These are phyloP conservation scores for Sciaenops ocellatus DNA, from an alignment of 2,797 vertebrate genomes.

Conservation along the genomic window DNA sequence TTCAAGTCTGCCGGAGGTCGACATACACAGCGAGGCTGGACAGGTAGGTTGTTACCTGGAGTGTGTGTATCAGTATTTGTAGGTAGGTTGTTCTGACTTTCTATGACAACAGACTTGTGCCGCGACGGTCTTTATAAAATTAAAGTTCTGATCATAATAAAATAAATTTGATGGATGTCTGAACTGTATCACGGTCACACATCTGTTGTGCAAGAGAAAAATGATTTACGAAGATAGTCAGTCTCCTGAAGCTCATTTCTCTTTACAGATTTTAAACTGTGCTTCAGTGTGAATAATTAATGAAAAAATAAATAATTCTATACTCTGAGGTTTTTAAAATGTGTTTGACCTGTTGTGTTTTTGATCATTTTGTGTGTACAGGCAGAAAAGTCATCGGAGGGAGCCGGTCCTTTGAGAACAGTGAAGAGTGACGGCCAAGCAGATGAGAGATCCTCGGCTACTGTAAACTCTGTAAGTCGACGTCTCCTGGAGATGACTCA, in stretches of 20 bases:
- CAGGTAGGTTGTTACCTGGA: constrained; percentile 81
- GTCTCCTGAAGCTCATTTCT: too few species aligned
- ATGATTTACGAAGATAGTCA: not conserved
- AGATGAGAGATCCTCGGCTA: constrained; percentile 90
- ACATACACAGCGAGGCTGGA: constrained; percentile 89
- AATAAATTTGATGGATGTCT: too few species aligned
- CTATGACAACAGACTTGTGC: too few species aligned
- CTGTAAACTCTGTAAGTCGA: constrained; percentile 90
- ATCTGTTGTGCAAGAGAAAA: not conserved
- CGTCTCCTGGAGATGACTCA: too few species aligned
- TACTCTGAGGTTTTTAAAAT: not conserved
- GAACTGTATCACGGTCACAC: too few species aligned
- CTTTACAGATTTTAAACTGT: not conserved
- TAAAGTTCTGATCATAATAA: too few species aligned
- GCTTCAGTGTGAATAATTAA: not conserved
- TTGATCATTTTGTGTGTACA: constrained; percentile 60
- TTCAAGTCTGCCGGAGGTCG: constrained; percentile 89
- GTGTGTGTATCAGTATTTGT: not conserved
- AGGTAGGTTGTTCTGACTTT: too few species aligned
- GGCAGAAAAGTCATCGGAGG: constrained; percentile 91
- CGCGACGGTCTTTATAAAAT: too few species aligned
- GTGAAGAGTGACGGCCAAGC: constrained; percentile 92
- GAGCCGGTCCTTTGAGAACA: constrained; percentile 89
- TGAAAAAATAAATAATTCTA: not conserved
- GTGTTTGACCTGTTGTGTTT: not conserved